Percentiles rank a stretch among this genome's conserved stretches.
phyloP scores from a whole-genome alignment of 2,113 vertebrate species.

The Reinhardtius hippoglossoides region DNA sequence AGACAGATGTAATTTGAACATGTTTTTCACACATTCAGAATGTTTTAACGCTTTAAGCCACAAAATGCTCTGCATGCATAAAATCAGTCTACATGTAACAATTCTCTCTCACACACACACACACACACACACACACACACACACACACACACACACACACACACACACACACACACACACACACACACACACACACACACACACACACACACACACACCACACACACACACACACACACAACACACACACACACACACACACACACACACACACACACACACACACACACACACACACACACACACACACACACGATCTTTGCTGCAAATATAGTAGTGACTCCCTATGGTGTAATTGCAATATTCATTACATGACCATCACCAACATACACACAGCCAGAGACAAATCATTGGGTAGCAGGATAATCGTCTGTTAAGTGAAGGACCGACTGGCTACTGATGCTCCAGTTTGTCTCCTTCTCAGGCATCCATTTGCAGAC shows the following conservation, averaged over 20 bases:
- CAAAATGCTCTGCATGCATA: constrained; percentile 46
- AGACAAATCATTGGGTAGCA: neutral
- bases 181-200: neutral
- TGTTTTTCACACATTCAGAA: constrained; percentile 20
- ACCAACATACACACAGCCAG: constrained; percentile 11
- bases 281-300: too few species aligned
- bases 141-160: too few species aligned
- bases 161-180: too few species aligned
- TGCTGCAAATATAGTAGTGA: too few species aligned
- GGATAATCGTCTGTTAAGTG: too few species aligned
- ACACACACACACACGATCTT: too few species aligned
- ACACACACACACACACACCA: too few species aligned
- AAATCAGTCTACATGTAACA: neutral
- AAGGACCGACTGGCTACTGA: neutral
- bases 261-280: neutral
- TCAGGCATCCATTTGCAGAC: neutral
- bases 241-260: too few species aligned
- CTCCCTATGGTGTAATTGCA: constrained; percentile 65
- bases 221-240: too few species aligned
- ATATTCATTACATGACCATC: constrained; percentile 36
- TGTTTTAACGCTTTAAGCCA: constrained; percentile 1
- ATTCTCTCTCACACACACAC: neutral
- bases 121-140: too few species aligned
- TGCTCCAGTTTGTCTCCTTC: neutral
- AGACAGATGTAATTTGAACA: constrained; percentile 46